Base-by-base conservation (phyloP, 37 sponge, comb jelly and placozoan species). In the Dysidea cf. avara region DNA sequence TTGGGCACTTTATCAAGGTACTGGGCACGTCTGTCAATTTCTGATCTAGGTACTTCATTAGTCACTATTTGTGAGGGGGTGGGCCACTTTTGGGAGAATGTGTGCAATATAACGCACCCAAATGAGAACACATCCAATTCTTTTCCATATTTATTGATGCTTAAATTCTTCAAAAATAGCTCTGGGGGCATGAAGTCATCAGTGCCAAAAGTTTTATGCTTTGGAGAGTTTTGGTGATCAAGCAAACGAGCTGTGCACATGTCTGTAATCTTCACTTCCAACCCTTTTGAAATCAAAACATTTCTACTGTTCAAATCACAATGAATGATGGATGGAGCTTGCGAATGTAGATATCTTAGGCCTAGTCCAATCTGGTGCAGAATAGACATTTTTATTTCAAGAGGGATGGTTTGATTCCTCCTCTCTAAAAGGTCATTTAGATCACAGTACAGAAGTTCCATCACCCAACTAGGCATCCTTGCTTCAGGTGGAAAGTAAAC, bases 131-230 rank as follows among this genome's bases (percentile, higher is more conserved):
- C 43, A 21, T 65, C 66, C 43, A 65, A 21, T 33, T 32, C 13
- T 65, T n/a, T 21, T 35, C 34, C 40, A 34, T 65, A 65, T 36
- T 21, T 65, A 2, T 31, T 31, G 46, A 43, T 43, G 9, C 9
- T 43, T 43, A 12, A 5, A 14, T 22, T 35, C 20, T 39, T 16
- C 39, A 12, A 13, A 3, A 65, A 39, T 38, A 39, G 39, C 38
- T 65, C 66, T 34, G 66, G 66, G 2, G 66, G 66, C 66, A 65
- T 65, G 22, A 65, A 65, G 2, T 24, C n/a, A 2, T 22, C 39
- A 2, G 66, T 65, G 39, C 66, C 66, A 14, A n/a, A n/a, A 13
- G 38, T 21, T 34, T 35, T 38, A 43, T 43, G 7, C 46, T 43
- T 9, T 5, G 9, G 7, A 12, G 46, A 5, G 1, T 65, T 6